Evolutionary conservation across 2,113 vertebrate genomes (phyloP).

Genomic region (Canis aureus): DNA sequence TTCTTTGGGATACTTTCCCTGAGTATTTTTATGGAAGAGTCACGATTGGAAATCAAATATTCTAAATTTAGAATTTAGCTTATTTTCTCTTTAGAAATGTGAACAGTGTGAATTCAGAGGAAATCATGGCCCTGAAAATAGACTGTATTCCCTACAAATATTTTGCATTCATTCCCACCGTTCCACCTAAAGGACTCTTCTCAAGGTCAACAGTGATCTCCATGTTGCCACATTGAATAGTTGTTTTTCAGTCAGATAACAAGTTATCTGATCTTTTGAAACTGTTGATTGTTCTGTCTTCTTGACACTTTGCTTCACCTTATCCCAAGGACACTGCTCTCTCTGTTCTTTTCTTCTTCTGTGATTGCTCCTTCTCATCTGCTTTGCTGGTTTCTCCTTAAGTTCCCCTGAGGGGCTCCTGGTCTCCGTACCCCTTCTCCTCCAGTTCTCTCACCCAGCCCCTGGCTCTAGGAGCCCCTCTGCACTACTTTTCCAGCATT

Average conservation of each 20-base stretch:
- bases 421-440: background rate
- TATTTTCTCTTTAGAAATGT: background rate
- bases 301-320: background rate
- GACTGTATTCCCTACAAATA: background rate
- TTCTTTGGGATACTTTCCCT: slow-evolving; percentile 8
- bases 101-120: background rate
- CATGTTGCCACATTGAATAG: background rate
- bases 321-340: background rate
- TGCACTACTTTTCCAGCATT: background rate
- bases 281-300: background rate
- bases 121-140: background rate
- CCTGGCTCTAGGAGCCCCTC: background rate
- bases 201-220: background rate
- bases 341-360: background rate
- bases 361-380: background rate
- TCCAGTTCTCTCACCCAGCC: background rate
- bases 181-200: background rate
- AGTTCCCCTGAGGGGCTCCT: background rate
- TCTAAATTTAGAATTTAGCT: background rate
- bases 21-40: background rate
- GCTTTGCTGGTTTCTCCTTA: background rate
- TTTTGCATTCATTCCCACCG: background rate
- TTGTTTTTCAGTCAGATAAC: background rate
- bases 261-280: background rate
- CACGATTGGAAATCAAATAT: background rate